Evolutionary conservation across 2,888 invertebrate genomes (phyloP).

Genomic region (Pelosia muscerda): DNA sequence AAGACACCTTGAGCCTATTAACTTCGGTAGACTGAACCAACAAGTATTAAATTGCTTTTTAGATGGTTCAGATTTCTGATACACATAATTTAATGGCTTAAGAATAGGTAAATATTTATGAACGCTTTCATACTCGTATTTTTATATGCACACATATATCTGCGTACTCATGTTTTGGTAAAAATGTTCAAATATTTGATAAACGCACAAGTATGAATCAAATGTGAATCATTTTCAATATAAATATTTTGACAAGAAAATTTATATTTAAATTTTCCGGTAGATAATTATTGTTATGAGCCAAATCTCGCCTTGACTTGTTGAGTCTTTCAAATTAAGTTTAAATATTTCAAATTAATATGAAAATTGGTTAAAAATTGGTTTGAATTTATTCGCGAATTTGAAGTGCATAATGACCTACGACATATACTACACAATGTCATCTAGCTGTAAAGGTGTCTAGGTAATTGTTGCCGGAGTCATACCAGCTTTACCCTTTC

Average conservation of each 20-base stretch:
- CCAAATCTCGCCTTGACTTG: no score
- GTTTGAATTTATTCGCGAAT: no score
- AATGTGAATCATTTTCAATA: background rate
- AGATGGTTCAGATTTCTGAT: conserved; percentile 24
- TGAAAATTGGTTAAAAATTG: no score
- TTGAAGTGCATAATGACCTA: no score
- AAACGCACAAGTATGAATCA: background rate
- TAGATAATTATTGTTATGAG: no score
- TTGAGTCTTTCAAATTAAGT: no score
- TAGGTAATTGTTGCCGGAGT: no score
- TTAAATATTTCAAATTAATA: no score
- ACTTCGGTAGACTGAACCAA: conserved; percentile 29
- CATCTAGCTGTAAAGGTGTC: no score
- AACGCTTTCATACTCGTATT: conserved; percentile 5
- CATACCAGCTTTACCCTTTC: no score
- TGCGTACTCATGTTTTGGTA: conserved; percentile 5
- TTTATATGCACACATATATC: conserved; percentile 4
- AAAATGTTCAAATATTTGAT: conserved; percentile 14
- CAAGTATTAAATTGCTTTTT: conserved; percentile 45
- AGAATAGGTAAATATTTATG: conserved; percentile 36
- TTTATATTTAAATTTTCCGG: background rate
- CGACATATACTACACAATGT: no score
- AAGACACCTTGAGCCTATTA: conserved; percentile 32
- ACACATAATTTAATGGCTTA: conserved; percentile 32
- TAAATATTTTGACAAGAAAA: background rate